phyloP scores from a whole-genome alignment of 2,797 vertebrate genomes.

The Enteromius radiatus region DNA sequence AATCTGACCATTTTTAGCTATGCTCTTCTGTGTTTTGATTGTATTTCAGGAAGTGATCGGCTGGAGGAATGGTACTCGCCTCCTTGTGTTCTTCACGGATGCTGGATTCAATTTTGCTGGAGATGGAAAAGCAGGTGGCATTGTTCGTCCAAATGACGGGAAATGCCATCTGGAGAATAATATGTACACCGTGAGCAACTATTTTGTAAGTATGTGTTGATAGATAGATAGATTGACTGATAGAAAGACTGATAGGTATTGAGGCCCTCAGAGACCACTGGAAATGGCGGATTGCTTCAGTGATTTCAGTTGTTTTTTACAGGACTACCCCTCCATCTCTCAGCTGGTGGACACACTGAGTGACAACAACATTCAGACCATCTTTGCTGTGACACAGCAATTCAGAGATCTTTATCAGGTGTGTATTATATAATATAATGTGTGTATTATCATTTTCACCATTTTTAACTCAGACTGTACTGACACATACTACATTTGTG shows the following conservation, averaged over 20 bases:
- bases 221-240: not conserved
- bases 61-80: slow-evolving; percentile 91
- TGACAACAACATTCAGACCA: slow-evolving; percentile 97
- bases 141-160: slow-evolving; percentile 94
- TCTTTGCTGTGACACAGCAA: slow-evolving; percentile 94
- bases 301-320: slow-evolving; percentile 8
- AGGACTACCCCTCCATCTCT: slow-evolving; percentile 97
- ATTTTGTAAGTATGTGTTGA: slow-evolving; percentile 81
- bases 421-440: not conserved
- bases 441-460: not conserved
- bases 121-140: slow-evolving; percentile 94
- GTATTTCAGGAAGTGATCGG: slow-evolving; percentile 42
- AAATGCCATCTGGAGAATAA: slow-evolving; percentile 91
- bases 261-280: not conserved
- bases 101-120: slow-evolving; percentile 97
- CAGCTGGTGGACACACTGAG: slow-evolving; percentile 96
- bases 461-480: slow-evolving; percentile 1
- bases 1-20: not conserved
- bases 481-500: not conserved
- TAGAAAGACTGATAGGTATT: no score
- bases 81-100: slow-evolving; percentile 95
- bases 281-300: not conserved
- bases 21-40: slow-evolving; percentile 8
- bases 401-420: slow-evolving; percentile 95
- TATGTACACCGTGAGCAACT: slow-evolving; percentile 94